These are phyloP conservation scores for Emesis furor DNA, from an alignment of 2,888 invertebrate species.

Conservation along the genomic window DNA sequence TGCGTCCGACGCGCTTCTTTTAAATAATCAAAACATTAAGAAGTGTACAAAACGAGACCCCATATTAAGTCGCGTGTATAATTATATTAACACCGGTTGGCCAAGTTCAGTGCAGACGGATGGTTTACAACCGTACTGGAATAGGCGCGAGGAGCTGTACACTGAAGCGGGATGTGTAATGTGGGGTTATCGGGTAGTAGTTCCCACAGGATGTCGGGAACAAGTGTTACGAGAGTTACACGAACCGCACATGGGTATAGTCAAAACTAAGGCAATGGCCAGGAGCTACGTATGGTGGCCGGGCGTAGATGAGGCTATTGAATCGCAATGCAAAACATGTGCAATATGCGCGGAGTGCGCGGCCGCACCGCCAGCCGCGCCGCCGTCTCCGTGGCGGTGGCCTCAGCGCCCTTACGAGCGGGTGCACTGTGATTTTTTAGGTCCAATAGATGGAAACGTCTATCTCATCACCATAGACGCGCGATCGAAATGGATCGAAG, in stretches of 20 bases:
- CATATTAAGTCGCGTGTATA: no score
- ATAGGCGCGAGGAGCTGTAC: no score
- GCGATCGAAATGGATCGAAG: neutral
- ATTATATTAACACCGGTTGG: no score
- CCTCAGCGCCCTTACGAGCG: neutral
- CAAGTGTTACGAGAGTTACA: no score
- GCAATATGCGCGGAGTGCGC: neutral
- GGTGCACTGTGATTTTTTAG: neutral
- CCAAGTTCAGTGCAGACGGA: no score
- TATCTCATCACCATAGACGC: neutral
- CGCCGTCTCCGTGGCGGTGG: neutral
- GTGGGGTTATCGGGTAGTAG: no score
- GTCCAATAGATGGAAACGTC: neutral
- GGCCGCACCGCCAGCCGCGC: neutral
- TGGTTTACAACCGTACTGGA: no score
- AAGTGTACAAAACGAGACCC: no score
- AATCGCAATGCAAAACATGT: neutral
- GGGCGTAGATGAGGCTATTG: neutral
- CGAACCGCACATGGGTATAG: neutral
- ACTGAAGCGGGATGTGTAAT: no score
- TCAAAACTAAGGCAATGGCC: neutral
- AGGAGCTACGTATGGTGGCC: neutral
- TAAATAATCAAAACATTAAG: no score
- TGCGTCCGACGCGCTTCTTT: no score
- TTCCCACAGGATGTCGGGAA: no score